Evolutionary conservation across 2,797 vertebrate genomes (phyloP), one percentile per base, ranked within the genome.

Genomic region (Tamandua tetradactyla): DNA sequence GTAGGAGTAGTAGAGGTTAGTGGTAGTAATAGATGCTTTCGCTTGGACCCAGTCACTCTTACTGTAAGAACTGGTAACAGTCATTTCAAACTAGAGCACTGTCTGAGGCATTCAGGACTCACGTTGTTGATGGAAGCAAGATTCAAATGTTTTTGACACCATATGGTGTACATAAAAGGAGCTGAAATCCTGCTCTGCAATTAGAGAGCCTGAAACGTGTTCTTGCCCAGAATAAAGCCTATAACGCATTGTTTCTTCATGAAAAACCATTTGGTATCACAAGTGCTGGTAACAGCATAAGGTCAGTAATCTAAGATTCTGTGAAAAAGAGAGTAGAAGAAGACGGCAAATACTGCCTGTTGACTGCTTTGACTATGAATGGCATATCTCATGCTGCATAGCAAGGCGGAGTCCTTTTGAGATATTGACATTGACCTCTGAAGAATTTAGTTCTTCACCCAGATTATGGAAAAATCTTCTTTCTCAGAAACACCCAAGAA

Each of bases 361-460:
- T 68, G 64, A 84, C 81, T n/a, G 44, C 32, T 81, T 71, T 76
- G 78, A 74, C 62, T 40, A 17, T 55, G 42, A 66, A 68, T 57
- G 68, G 25, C 9, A 55, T 85, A 72, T 40, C 22, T 89, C 32
- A 81, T 0, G 14, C 5, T 80, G 32, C 49, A 23, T 49, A 32
- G 83, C 62, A 72, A 49, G 32, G 27, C 10, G 11, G 1, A 42
- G 49, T 37, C 59, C 23, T 80, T 84, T 69, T 76, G 59, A 72
- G 71, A 89, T 40, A 49, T 1, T 74, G 74, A 87, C 35, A 79
- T 2, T 62, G 32, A 86, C 27, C 18, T 87, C 74, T 89, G 74
- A 90, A 85, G 64, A 94, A 47, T 85, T 90, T 59, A 87, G 27
- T 59, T 80, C 18, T 88, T 66, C 66, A 71, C 25, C 85, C 32